Evolutionary conservation across 2,888 invertebrate genomes (phyloP), one percentile per base, ranked within the genome.

Genomic region (Coelinius sp.): DNA sequence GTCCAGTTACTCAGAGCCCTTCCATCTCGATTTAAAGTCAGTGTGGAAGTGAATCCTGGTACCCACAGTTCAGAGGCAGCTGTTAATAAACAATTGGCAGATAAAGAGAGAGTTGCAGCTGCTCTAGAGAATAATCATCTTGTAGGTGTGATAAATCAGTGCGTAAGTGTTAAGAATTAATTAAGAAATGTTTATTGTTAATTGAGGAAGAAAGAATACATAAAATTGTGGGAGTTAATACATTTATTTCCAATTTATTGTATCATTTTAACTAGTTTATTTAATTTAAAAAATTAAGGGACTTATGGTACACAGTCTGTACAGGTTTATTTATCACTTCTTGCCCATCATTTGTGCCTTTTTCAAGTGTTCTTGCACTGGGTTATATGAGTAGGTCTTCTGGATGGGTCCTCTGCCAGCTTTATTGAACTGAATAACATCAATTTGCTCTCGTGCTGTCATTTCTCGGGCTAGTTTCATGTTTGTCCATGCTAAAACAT

Each of bases 21-120:
- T 4, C 97, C 97, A 0, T 89, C 93, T 7, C 90, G 94, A 52
- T 96, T 95, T 84, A 95, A 98, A 90, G 95, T 97, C 1, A 92
- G 91, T 5, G 97, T 98, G 0, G 91, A 92, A 82, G 96, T 98
- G 2, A 93, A 96, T 0, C 97, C 97, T 0, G 99, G 98, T 0
- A 94, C 95, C 0, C 99, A 99, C 85, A 92, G 93, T 7, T 95
- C 98, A 0, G 99, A 99, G 85, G 89, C 91, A 71, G 96, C 97
- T 0, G 95, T 99, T 1, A 99, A 99, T 88, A 98, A 99, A 84
- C 99, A 99, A 84, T 89, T 99, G 20, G 97, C 96, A 0, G 99
- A 99, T 85, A 99, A 99, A 86, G 99, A 99, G 87, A 89, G 99
- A 77, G 97, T 99, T 0, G 97, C 98, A 0, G 99, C 99, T 0